Evolutionary conservation across 2,888 invertebrate genomes (phyloP).

Genomic region (Aplocera efformata): DNA sequence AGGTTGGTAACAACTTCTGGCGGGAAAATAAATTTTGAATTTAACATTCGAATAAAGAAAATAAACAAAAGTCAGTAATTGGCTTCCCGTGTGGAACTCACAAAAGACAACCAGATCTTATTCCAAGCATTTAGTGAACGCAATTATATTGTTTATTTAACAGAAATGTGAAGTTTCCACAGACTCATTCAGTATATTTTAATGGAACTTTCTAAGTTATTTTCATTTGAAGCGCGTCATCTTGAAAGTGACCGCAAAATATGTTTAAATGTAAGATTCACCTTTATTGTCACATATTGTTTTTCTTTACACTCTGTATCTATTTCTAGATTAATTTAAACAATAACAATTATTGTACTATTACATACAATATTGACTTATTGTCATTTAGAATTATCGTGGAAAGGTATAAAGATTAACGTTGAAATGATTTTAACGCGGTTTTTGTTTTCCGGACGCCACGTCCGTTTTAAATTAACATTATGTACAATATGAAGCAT

Average conservation of each 20-base stretch:
- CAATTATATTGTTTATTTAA: constrained; percentile 64
- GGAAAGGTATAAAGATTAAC: constrained; percentile 60
- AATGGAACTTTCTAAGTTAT: constrained; percentile 23
- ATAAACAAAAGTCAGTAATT: not conserved
- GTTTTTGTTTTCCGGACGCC: constrained; percentile 19
- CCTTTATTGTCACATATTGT: constrained; percentile 71
- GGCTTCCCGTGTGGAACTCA: constrained; percentile 31
- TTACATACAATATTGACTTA: constrained; percentile 70
- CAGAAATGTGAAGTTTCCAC: constrained; percentile 33
- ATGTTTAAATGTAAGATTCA: constrained; percentile 65
- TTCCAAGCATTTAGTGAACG: constrained; percentile 59
- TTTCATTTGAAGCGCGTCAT: no score
- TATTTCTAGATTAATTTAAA: constrained; percentile 69
- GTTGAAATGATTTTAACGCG: constrained; percentile 48
- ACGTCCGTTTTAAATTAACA: constrained; percentile 49
- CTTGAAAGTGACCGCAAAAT: constrained; percentile 29
- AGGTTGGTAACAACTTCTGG: not conserved
- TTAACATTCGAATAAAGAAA: constrained; percentile 30
- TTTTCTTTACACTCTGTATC: constrained; percentile 53
- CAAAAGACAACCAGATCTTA: constrained; percentile 65
- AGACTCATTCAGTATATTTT: constrained; percentile 13
- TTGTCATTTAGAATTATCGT: constrained; percentile 65
- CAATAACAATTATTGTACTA: constrained; percentile 70
- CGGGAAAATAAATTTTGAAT: constrained; percentile 11
- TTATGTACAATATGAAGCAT: constrained; percentile 78